Percentiles rank a stretch among this genome's conserved stretches.
These are phyloP conservation scores for Muntiacus muntjak DNA, from an alignment of 2,113 vertebrate species.

Conservation along the genomic window DNA sequence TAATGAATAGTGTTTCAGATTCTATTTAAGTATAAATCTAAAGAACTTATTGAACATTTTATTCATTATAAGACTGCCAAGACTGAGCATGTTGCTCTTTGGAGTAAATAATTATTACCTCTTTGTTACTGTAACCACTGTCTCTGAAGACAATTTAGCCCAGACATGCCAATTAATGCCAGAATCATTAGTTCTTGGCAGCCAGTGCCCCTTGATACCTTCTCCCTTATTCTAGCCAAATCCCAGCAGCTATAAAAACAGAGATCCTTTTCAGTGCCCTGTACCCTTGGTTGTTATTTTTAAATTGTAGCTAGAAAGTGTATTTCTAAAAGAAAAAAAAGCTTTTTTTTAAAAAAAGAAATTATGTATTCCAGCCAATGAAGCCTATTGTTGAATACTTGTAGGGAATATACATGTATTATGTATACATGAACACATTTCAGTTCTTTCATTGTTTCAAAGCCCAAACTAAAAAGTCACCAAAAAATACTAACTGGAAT, in stretches of 20 bases:
- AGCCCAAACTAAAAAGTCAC: neutral
- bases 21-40: constrained; percentile 19
- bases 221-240: constrained; percentile 72
- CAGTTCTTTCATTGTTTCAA: neutral
- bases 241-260: constrained; percentile 57
- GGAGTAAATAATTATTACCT: constrained; percentile 70
- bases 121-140: constrained; percentile 70
- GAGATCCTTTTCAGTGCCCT: constrained; percentile 37
- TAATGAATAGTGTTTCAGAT: constrained; percentile 22
- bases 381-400: neutral
- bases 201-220: constrained; percentile 65
- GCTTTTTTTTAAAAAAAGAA: neutral
- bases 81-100: constrained; percentile 60
- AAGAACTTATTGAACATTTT: constrained; percentile 59
- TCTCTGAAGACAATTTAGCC: constrained; percentile 75
- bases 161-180: constrained; percentile 79
- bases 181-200: constrained; percentile 80
- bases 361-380: neutral
- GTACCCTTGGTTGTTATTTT: constrained; percentile 50
- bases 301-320: neutral
- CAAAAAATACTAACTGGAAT: neutral
- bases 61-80: constrained; percentile 55
- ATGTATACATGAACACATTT: neutral
- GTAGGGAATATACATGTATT: neutral
- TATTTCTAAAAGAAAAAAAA: constrained; percentile 16